Base-by-base conservation (phyloP, 1,140 invertebrate species). In the Brachionus asplanchnoidis region DNA sequence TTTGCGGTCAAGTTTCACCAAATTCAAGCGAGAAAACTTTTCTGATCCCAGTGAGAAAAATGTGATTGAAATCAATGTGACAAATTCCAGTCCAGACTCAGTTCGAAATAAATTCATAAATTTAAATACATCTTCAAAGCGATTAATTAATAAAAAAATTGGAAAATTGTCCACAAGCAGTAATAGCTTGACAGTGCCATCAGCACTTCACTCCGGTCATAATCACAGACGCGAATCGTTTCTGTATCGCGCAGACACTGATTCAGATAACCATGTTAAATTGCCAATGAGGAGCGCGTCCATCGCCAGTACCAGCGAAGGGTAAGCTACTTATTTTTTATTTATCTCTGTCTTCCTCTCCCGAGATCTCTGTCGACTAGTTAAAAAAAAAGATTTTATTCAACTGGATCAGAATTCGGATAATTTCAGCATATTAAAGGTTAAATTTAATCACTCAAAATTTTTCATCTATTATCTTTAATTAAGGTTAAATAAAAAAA, bases 241-340 rank as follows among this genome's bases (percentile, higher is more conserved):
- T 77, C n/a, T 77, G 20, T 77, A 77, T 17, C 42, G 42, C 11
- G n/a, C 1, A 11, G 73, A 77, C 3, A 75, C 14, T 44, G 73
- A 77, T 50, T 50, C 26, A 32, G 73, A 77, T 6, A 77, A 50
- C 32, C 46, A 50, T 77, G 44, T 77, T 50, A 77, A 77, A 32
- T 77, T 77, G 73, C 73, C 73, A 26, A 77, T 77, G n/a, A 46
- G 73, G 26, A 77, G 73, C 46, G 73, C 73, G 14, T 77, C 73
- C 9, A 77, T 77, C 6, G 73, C 73, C 6, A 77, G 68, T 42
- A 73, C 68, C n/a, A 73, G 73, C 23, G 73, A 77, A 50, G 20
- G 20, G 73, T 77, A 77, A 77, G 17, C 20, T 46, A 17, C 1
- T 12, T 26, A 36, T 20, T 20, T 77, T 2, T 77, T 26, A 14